A percentile compares a stretch with the other conserved stretches of the same genome.
Evolutionary conservation across 2,113 vertebrate species (phyloP).

Genomic region (Motacilla tschutschensis): DNA sequence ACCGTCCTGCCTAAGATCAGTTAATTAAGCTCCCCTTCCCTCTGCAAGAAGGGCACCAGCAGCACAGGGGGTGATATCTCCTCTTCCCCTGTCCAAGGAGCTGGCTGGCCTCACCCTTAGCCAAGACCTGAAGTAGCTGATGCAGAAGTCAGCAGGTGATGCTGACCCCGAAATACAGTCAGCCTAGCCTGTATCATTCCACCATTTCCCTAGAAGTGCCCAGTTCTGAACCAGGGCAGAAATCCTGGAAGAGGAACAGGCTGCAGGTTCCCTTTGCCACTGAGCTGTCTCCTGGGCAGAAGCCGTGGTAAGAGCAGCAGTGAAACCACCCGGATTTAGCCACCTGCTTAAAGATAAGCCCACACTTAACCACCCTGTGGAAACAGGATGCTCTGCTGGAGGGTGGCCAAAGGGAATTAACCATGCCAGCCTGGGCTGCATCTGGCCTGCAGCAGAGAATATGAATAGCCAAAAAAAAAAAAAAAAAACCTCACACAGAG

Average conservation of each 20-base stretch:
- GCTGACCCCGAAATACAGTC: fast-evolving
- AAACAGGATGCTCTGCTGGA: constrained; percentile 53
- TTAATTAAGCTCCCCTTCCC: not conserved
- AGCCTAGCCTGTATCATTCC: not conserved
- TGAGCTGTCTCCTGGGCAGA: not conserved
- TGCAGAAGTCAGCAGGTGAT: not conserved
- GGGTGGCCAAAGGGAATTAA: not conserved
- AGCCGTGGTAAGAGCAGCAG: not conserved
- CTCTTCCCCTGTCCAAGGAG: not conserved
- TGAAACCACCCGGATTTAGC: not conserved
- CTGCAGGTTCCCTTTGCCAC: not conserved
- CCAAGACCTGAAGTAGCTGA: not conserved
- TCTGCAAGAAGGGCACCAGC: not conserved
- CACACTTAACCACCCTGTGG: not conserved
- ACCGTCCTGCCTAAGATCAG: not conserved
- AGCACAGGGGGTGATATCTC: not conserved
- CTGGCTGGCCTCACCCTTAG: not conserved
- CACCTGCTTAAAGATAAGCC: not conserved
- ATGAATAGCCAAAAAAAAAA: not conserved
- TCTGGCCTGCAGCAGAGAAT: not conserved
- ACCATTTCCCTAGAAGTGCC: not conserved
- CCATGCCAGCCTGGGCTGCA: constrained; percentile 15
- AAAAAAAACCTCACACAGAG: not conserved
- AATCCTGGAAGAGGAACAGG: not conserved
- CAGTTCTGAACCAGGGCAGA: not conserved